phyloP scores from a whole-genome alignment of 2,888 invertebrate species.

The Phaonia tiefii region DNA sequence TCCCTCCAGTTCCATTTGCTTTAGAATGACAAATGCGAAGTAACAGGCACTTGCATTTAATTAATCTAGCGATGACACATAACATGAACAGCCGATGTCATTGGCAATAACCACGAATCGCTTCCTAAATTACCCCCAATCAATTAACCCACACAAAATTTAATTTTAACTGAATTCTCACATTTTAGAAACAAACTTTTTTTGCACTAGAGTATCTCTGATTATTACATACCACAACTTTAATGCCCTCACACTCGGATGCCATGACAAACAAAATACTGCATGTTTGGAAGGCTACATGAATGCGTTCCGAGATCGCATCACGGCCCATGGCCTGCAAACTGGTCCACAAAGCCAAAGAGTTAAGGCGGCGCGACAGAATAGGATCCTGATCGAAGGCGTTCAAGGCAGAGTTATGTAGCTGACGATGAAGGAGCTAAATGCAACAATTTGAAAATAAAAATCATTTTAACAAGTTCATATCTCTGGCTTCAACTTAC shows the following conservation, averaged over 20 bases:
- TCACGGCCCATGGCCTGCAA: slow-evolving; percentile 88
- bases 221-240: slow-evolving; percentile 87
- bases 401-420: slow-evolving; percentile 78
- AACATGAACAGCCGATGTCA: no score
- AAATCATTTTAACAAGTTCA: slow-evolving; percentile 74
- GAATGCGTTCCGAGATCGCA: slow-evolving; percentile 86
- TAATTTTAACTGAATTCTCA: no score
- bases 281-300: slow-evolving; percentile 88
- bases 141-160: no score
- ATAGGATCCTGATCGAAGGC: slow-evolving; percentile 80
- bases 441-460: slow-evolving; percentile 22
- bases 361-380: slow-evolving; percentile 83
- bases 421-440: slow-evolving; percentile 78
- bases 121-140: no score
- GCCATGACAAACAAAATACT: slow-evolving; percentile 82
- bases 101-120: no score
- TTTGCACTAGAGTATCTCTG: no score
- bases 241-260: slow-evolving; percentile 84
- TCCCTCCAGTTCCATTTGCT: no score
- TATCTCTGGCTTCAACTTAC: slow-evolving; percentile 87
- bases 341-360: slow-evolving; percentile 92
- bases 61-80: no score
- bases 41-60: no score
- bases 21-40: no score
- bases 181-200: no score